phyloP scores from a whole-genome alignment of 2,888 invertebrate genomes.

The Clepsis dumicolana region DNA sequence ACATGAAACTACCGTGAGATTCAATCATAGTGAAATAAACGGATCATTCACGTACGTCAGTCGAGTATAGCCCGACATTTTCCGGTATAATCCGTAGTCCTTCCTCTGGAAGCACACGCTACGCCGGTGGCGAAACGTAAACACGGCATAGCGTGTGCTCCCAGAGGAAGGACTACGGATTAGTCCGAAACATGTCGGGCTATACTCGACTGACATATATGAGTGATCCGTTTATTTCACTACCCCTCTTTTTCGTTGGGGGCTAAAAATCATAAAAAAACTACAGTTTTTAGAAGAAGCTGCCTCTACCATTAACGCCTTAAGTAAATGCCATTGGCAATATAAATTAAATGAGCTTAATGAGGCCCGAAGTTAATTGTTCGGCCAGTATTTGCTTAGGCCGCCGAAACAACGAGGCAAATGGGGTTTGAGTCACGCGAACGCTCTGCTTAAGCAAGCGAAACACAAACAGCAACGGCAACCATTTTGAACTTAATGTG shows the following conservation, averaged over 20 bases:
- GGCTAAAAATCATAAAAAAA: background rate
- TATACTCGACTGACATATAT: too few species aligned
- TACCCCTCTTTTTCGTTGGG: background rate
- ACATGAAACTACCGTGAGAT: too few species aligned
- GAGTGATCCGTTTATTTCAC: too few species aligned
- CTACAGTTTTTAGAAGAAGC: background rate
- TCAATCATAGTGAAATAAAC: too few species aligned
- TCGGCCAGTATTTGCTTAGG: slow-evolving; percentile 33
- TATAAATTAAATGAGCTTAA: slow-evolving; percentile 16
- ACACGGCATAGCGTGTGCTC: too few species aligned
- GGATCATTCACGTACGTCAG: too few species aligned
- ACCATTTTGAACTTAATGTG: background rate
- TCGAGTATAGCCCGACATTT: too few species aligned
- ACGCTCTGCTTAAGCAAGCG: slow-evolving; percentile 15
- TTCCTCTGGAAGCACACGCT: too few species aligned
- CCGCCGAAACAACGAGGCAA: slow-evolving; percentile 28
- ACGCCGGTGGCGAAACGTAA: too few species aligned
- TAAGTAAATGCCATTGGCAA: background rate
- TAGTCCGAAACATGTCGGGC: too few species aligned
- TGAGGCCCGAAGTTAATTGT: slow-evolving; percentile 23
- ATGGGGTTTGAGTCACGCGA: slow-evolving; percentile 12
- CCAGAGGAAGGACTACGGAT: too few species aligned
- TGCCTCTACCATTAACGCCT: background rate
- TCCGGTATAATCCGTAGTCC: too few species aligned
- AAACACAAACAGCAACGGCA: background rate